A percentile compares a stretch with the other conserved stretches of the same genome.
Conservation (phyloP, 2,797 vertebrate species). For the Holocentrus rufus region DNA sequence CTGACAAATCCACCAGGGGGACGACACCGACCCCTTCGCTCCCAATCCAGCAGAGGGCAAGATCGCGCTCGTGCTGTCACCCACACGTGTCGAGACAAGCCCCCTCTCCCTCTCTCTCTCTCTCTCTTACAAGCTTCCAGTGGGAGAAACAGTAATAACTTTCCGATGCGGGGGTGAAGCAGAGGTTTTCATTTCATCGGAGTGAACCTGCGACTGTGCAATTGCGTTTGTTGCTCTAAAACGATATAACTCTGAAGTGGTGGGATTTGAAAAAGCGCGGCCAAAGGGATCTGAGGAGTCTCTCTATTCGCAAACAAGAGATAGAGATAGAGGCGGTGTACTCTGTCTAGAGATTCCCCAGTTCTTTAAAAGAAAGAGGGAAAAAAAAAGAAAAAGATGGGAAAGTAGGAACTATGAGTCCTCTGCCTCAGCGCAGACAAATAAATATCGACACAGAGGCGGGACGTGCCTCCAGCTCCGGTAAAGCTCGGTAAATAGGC, state of each 20-base stretch:
- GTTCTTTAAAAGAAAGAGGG: slow-evolving; percentile 39
- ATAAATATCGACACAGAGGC: slow-evolving; percentile 56
- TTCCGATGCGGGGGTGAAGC: slow-evolving; percentile 55
- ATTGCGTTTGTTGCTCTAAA: slow-evolving; percentile 57
- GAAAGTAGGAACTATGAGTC: slow-evolving; percentile 22
- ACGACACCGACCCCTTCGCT: slow-evolving; percentile 68
- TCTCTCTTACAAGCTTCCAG: slow-evolving; percentile 18
- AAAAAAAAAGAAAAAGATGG: too few species aligned
- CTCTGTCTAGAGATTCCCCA: slow-evolving; percentile 48
- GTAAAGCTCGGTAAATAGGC: slow-evolving; percentile 49
- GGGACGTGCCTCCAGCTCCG: slow-evolving; percentile 50
- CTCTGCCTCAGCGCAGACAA: slow-evolving; percentile 38
- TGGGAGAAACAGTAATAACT: slow-evolving; percentile 45
- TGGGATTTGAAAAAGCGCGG: slow-evolving; percentile 55
- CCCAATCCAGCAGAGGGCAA: slow-evolving; percentile 59
- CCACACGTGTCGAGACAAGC: slow-evolving; percentile 26
- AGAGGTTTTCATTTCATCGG: slow-evolving; percentile 43
- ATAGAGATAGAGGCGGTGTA: slow-evolving; percentile 42
- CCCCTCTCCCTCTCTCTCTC: slow-evolving; percentile 4
- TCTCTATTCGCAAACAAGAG: slow-evolving; percentile 51
- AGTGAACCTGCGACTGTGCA: slow-evolving; percentile 54
- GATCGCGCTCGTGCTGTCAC: slow-evolving; percentile 26
- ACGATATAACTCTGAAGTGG: slow-evolving; percentile 64
- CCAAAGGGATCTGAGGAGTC: slow-evolving; percentile 45
- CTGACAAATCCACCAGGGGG: slow-evolving; percentile 70